Evolutionary conservation across 37 sponge, comb jelly and placozoan species (phyloP).

Genomic region (Hormiphora californensis): DNA sequence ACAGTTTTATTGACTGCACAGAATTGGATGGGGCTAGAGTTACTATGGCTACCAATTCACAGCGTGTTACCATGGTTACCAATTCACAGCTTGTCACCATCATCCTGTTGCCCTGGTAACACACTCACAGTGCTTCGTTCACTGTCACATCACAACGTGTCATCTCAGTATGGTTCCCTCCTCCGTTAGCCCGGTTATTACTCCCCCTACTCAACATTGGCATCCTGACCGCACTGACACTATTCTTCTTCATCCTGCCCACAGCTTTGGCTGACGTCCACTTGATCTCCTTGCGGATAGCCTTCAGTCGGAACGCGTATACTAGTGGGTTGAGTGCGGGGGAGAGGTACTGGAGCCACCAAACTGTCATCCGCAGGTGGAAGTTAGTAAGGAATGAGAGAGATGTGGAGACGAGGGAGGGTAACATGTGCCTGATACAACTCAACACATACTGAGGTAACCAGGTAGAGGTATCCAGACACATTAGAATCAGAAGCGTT

Average conservation of each 20-base stretch:
- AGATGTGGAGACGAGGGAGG: not conserved
- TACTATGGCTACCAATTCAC: no score
- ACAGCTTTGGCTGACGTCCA: no score
- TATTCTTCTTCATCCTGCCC: constrained; percentile 13
- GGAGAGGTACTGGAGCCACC: constrained; percentile 55
- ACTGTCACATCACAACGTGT: no score
- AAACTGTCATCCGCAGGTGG: constrained; percentile 6
- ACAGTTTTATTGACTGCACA: no score
- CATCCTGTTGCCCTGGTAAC: no score
- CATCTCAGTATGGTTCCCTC: no score
- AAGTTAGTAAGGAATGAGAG: not conserved
- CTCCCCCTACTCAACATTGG: constrained; percentile 9
- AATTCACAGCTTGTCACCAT: no score
- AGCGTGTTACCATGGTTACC: no score
- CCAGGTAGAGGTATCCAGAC: constrained; percentile 47
- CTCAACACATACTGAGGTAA: constrained; percentile 22
- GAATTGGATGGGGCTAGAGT: no score
- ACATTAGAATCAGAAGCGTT: constrained; percentile 27
- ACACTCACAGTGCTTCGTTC: no score
- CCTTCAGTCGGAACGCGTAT: constrained; percentile 51
- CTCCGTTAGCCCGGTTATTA: no score
- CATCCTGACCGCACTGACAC: constrained; percentile 1
- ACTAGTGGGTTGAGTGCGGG: constrained; percentile 51
- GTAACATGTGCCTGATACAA: constrained; percentile 18
- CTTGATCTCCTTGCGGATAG: constrained; percentile 4